phyloP scores from a whole-genome alignment of 1,140 invertebrate genomes.

The Oscheius sp. region DNA sequence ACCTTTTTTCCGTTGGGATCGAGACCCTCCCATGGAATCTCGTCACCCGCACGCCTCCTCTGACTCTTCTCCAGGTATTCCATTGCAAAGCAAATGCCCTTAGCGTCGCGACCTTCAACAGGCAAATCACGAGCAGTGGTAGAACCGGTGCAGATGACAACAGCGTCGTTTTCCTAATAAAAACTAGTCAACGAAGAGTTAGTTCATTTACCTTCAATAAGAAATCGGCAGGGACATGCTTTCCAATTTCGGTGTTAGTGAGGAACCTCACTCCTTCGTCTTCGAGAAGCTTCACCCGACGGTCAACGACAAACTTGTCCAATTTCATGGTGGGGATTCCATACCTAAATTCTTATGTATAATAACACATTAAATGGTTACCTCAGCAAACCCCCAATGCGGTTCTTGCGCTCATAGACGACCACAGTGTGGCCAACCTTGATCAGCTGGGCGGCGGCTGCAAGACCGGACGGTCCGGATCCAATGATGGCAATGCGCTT shows the following conservation, averaged over 20 bases:
- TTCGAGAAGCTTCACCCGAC: constrained; percentile 80
- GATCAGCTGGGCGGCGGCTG: constrained; percentile 93
- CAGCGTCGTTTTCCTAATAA: constrained; percentile 82
- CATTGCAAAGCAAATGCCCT: constrained; percentile 95
- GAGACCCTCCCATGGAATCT: constrained; percentile 67
- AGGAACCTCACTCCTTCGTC: constrained; percentile 89
- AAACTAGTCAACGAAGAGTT: too few species aligned
- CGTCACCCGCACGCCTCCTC: constrained; percentile 81
- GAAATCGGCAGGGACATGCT: constrained; percentile 77
- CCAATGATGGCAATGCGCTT: constrained; percentile 88
- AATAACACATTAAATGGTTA: constrained; percentile 65
- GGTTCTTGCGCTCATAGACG: constrained; percentile 92
- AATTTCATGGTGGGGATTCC: constrained; percentile 80
- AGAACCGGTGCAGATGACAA: constrained; percentile 85
- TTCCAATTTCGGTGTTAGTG: constrained; percentile 84
- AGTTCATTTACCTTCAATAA: too few species aligned
- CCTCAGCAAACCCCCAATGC: constrained; percentile 86
- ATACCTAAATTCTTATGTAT: constrained; percentile 68
- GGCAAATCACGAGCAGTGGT: constrained; percentile 87
- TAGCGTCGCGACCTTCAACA: constrained; percentile 74
- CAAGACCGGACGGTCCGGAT: constrained; percentile 85
- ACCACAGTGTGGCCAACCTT: constrained; percentile 83
- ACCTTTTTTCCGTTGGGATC: constrained; percentile 90
- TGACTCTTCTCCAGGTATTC: constrained; percentile 95
- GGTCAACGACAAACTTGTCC: constrained; percentile 71